These are phyloP conservation scores for Coendou prehensilis DNA, from an alignment of 2,797 vertebrate genomes.

Conservation along the genomic window DNA sequence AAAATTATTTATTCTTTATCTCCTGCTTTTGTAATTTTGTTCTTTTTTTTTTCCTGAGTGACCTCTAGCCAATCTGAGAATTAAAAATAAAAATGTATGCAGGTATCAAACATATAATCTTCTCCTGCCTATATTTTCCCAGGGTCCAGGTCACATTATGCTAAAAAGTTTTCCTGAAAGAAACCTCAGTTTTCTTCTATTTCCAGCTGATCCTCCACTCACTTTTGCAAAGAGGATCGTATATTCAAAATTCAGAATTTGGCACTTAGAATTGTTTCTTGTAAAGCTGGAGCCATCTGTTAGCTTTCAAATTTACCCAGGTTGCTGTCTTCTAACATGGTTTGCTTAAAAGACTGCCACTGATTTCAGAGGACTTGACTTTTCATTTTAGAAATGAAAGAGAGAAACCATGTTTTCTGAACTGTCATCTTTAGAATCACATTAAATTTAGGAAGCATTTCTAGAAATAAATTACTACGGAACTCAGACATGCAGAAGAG, in stretches of 20 bases:
- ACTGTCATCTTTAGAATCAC: background rate
- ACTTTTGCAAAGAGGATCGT: background rate
- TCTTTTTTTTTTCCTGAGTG: background rate
- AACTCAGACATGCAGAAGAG: conserved; percentile 31
- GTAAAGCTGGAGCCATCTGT: conserved; percentile 10
- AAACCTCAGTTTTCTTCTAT: background rate
- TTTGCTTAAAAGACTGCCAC: background rate
- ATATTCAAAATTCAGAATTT: background rate
- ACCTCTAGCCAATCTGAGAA: background rate
- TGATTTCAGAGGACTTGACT: background rate
- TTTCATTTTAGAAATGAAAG: conserved; percentile 28
- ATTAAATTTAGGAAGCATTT: conserved; percentile 58
- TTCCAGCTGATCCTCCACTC: background rate
- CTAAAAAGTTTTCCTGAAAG: background rate
- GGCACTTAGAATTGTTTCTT: background rate
- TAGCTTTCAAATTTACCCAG: background rate
- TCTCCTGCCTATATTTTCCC: background rate
- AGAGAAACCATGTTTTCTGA: background rate
- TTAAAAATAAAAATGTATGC: background rate
- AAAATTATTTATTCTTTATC: background rate
- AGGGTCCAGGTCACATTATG: background rate
- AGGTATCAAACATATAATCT: background rate
- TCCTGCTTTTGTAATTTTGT: background rate
- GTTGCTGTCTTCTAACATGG: background rate
- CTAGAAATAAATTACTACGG: conserved; percentile 51